A percentile compares a stretch with the other conserved stretches of the same genome.
These are phyloP conservation scores for Pemphredon lugubris DNA, from an alignment of 2,888 invertebrate genomes.

Conservation along the genomic window DNA sequence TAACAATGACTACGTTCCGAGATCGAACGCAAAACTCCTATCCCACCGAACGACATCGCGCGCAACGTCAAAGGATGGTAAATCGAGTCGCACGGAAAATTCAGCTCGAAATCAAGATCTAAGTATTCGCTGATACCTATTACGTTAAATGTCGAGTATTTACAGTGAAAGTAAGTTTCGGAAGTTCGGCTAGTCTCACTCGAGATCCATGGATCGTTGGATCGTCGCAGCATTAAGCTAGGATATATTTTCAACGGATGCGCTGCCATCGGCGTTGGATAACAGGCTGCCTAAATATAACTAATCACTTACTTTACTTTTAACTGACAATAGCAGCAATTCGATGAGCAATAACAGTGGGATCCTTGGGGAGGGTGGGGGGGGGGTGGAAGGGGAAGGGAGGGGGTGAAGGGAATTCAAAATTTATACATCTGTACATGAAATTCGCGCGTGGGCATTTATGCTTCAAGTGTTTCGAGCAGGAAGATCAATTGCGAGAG, in stretches of 20 bases:
- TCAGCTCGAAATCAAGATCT: too few species aligned
- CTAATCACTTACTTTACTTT: constrained; percentile 22
- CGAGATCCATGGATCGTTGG: constrained; percentile 20
- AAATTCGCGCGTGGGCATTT: constrained; percentile 6
- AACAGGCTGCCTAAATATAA: constrained; percentile 5
- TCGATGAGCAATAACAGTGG: constrained; percentile 18
- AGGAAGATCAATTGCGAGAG: not conserved
- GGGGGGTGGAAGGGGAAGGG: too few species aligned
- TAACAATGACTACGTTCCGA: too few species aligned
- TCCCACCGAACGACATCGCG: too few species aligned
- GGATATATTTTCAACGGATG: constrained; percentile 2
- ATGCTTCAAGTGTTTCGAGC: constrained; percentile 9
- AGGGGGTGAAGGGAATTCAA: constrained; percentile 2
- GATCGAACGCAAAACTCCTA: too few species aligned
- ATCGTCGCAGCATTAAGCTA: constrained; percentile 12
- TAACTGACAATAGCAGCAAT: constrained; percentile 21
- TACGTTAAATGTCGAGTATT: constrained; percentile 16
- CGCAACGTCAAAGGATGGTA: too few species aligned
- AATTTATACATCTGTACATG: constrained; percentile 11
- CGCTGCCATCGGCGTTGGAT: constrained; percentile 11
- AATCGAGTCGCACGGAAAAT: too few species aligned
- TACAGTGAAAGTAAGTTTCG: constrained; percentile 9
- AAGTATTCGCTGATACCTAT: too few species aligned
- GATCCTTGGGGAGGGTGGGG: too few species aligned
- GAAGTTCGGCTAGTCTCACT: constrained; percentile 8